phyloP scores from a whole-genome alignment of 2,888 invertebrate genomes.

The Marasmarcha lunaedactyla region DNA sequence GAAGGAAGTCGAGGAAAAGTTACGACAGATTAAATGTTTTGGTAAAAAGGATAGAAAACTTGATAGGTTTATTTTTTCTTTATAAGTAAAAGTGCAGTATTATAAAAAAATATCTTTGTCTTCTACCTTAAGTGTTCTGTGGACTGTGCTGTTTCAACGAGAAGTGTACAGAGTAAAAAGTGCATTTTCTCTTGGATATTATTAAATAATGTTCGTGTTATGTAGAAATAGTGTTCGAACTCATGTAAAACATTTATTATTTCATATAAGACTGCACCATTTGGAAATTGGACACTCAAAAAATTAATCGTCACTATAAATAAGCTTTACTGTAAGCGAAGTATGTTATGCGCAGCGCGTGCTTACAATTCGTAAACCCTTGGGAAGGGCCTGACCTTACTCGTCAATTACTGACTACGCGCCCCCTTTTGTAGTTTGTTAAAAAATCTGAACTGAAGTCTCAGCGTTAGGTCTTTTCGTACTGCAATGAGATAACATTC shows the following conservation, averaged over 20 bases:
- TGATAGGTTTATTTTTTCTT: too few species aligned
- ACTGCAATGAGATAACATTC: conserved; percentile 78
- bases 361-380: conserved; percentile 22
- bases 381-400: conserved; percentile 39
- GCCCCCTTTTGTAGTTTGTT: conserved; percentile 90
- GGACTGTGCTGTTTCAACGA: too few species aligned
- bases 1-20: too few species aligned
- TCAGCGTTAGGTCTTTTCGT: conserved; percentile 96
- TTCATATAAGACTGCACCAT: conserved; percentile 44
- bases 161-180: too few species aligned
- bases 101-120: too few species aligned
- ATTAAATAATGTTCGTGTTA: too few species aligned
- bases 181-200: too few species aligned
- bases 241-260: too few species aligned
- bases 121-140: too few species aligned
- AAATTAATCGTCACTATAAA: conserved; percentile 33
- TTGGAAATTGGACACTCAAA: conserved; percentile 31
- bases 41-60: too few species aligned
- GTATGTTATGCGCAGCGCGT: conserved; percentile 45
- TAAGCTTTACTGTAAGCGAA: conserved; percentile 54
- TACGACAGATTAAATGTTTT: too few species aligned
- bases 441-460: conserved; percentile 96
- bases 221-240: too few species aligned
- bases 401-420: conserved; percentile 80
- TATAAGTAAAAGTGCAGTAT: neutral